Evolutionary conservation across 2,113 vertebrate species (phyloP).

Genomic region (Podocnemis expansa): DNA sequence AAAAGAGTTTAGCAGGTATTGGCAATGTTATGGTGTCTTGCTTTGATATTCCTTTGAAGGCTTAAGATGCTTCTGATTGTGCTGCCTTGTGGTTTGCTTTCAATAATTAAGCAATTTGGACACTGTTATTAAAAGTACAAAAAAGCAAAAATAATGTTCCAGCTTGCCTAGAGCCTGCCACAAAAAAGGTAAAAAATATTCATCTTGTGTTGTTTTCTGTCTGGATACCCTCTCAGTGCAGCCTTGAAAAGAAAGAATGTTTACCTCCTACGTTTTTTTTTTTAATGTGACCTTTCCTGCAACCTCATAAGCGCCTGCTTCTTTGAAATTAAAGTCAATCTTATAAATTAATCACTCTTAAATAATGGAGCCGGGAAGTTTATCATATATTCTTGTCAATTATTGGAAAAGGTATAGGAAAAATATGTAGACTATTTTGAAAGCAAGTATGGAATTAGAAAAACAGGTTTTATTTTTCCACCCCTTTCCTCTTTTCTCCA

Average conservation of each 20-base stretch:
- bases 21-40: not conserved
- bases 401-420: not conserved
- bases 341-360: not conserved
- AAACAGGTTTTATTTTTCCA: not conserved
- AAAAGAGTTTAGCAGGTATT: not conserved
- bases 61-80: constrained; percentile 22
- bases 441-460: not conserved
- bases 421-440: not conserved
- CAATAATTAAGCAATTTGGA: not conserved
- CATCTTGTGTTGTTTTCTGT: not conserved
- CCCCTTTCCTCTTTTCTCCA: not conserved
- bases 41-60: constrained; percentile 7
- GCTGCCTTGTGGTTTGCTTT: not conserved
- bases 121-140: not conserved
- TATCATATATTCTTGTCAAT: not conserved
- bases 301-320: not conserved
- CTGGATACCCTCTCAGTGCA: not conserved
- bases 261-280: not conserved
- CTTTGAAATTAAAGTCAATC: not conserved
- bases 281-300: constrained; percentile 36
- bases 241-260: not conserved
- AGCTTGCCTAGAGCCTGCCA: not conserved
- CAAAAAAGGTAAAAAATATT: constrained; percentile 15
- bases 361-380: not conserved
- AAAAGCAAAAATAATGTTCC: not conserved